phyloP scores from a whole-genome alignment of 2,113 vertebrate genomes.

The Pogona vitticeps region DNA sequence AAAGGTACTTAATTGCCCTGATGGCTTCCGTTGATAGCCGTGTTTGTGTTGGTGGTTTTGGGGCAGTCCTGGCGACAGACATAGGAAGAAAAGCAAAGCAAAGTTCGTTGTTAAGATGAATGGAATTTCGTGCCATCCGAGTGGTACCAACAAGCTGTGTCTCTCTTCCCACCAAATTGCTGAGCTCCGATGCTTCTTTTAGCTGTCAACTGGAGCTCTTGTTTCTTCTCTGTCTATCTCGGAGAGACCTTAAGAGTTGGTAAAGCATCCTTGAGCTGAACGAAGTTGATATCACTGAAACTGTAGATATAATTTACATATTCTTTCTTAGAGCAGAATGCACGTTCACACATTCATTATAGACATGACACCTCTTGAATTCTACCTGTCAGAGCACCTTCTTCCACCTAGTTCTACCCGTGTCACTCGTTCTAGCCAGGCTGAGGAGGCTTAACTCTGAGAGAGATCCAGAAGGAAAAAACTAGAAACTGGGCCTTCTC shows the following conservation, averaged over 20 bases:
- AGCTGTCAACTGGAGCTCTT: no score
- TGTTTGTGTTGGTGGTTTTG: neutral
- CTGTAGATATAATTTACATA: neutral
- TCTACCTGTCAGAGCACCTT: no score
- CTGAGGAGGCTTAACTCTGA: no score
- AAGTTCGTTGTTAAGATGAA: no score
- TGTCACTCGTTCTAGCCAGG: no score
- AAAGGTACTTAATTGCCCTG: neutral
- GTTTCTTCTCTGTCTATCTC: neutral
- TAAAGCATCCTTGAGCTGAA: neutral
- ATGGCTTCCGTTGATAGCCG: neutral
- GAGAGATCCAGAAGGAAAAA: no score
- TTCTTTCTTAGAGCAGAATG: conserved; percentile 8
- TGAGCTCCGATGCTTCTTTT: no score
- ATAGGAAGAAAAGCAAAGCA: neutral
- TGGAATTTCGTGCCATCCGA: neutral
- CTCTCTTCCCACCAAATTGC: neutral
- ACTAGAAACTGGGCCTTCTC: no score
- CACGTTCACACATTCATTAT: neutral
- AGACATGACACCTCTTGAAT: conserved; percentile 39
- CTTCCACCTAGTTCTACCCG: no score
- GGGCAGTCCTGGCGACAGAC: neutral
- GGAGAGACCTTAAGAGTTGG: neutral
- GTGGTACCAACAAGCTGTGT: neutral
- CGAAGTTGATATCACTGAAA: neutral